phyloP scores from a whole-genome alignment of 2,888 invertebrate species.

The Chaitophorus viminalis region DNA sequence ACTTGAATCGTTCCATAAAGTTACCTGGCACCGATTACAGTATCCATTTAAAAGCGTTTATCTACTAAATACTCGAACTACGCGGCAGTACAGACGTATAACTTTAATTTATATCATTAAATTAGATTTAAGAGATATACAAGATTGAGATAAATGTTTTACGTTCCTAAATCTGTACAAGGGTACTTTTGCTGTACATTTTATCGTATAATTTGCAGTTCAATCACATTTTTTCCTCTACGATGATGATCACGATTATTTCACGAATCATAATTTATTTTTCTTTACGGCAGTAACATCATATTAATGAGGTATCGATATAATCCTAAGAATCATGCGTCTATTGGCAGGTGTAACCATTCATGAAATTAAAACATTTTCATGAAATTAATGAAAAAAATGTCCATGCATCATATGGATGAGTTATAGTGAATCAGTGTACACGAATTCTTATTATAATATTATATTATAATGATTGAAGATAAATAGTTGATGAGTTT shows the following conservation, averaged over 20 bases:
- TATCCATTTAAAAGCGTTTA: background rate
- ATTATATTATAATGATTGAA: background rate
- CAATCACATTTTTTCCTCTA: too few relatives aligned
- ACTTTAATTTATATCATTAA: background rate
- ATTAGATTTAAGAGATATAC: background rate
- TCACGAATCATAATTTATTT: too few relatives aligned
- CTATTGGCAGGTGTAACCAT: background rate
- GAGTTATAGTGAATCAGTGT: too few relatives aligned
- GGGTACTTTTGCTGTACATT: too few relatives aligned
- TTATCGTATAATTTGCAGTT: too few relatives aligned
- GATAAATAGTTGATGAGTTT: conserved; percentile 6
- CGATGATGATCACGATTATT: too few relatives aligned
- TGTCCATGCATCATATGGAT: too few relatives aligned
- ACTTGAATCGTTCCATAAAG: background rate
- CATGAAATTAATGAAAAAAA: background rate
- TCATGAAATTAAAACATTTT: too few relatives aligned
- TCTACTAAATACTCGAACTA: background rate
- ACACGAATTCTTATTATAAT: background rate
- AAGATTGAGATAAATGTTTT: background rate
- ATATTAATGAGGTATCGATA: too few relatives aligned
- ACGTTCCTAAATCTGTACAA: background rate
- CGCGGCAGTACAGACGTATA: background rate
- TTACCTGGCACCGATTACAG: background rate
- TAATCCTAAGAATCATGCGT: too few relatives aligned
- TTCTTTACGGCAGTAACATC: too few relatives aligned